Base-by-base conservation (phyloP, 2,888 invertebrate species). In the Meandrusa payeni region DNA sequence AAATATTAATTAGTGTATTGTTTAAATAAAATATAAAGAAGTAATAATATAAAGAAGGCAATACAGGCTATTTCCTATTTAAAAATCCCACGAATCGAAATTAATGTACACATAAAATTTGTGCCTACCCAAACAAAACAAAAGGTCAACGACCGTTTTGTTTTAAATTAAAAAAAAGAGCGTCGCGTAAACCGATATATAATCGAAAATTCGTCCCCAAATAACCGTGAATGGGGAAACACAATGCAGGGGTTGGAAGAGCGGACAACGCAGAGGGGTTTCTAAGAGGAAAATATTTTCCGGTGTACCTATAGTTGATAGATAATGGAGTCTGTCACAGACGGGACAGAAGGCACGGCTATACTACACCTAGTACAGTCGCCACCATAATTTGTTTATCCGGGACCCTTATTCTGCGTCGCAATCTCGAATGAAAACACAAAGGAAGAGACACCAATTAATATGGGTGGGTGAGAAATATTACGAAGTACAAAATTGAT, bases 271-370 rank as follows among this genome's bases (percentile, higher is more conserved):
- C 5, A 10, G 13, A 15, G 2, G 24, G 28, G 34, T 57, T 50
- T 54, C 51, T 57, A 61, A 57, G 57, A 15, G 22, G 58, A 59
- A 64, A 69, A 68, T 71, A 69, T 72, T 72, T 74, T 64, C n/a
- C 59, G 53, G 51, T 49, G 51, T 51, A 49, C 26, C 15, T 12
- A 34, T 44, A 26, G 43, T 36, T 52, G 54, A 46, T 54, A 67
- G 61, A 73, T 76, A 76, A 76, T 76, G 69, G 76, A 69, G 58
- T 55, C 57, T 64, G 69, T 64, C 64, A 61, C 52, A 53, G 52
- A 50, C 50, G 57, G 60, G 59, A 54, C 56, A 50, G 60, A 45
- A 43, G 41, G 50, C 23, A 40, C 46, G 46, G 52, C 46, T 47
- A n/a, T n/a, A n/a, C n/a, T n/a, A n/a, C n/a, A n/a, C n/a, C n/a